phyloP scores from a whole-genome alignment of 2,797 vertebrate genomes.

The Falco columbarius region DNA sequence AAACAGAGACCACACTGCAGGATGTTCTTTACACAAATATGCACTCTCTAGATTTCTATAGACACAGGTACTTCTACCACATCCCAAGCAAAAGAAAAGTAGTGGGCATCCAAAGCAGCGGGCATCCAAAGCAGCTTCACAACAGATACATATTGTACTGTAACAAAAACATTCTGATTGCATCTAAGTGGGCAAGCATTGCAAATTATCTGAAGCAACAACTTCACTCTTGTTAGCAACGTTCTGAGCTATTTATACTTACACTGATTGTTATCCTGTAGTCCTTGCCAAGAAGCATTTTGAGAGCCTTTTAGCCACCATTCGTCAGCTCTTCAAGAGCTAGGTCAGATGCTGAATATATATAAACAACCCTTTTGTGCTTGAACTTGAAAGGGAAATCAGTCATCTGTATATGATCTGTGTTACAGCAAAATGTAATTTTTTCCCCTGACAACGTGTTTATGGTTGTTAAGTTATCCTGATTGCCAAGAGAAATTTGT shows the following conservation, averaged over 20 bases:
- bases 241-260: constrained; percentile 14
- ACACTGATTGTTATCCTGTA: constrained; percentile 16
- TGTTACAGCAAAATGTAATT: constrained; percentile 75
- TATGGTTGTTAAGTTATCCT: constrained; percentile 76
- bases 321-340: constrained; percentile 57
- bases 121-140: not conserved
- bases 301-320: constrained; percentile 44
- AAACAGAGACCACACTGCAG: not conserved
- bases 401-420: constrained; percentile 76
- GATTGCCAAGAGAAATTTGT: constrained; percentile 78
- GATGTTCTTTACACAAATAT: not conserved
- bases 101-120: not conserved
- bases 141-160: not conserved
- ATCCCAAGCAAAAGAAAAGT: not conserved
- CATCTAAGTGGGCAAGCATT: constrained; percentile 28
- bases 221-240: constrained; percentile 34
- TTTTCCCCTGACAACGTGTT: constrained; percentile 76
- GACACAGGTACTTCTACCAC: not conserved
- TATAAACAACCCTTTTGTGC: constrained; percentile 68
- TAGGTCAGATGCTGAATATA: constrained; percentile 67
- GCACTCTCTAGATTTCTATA: not conserved
- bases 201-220: constrained; percentile 39
- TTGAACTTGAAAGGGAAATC: constrained; percentile 77
- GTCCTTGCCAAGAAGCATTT: constrained; percentile 56
- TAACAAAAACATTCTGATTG: constrained; percentile 21